phyloP scores from a whole-genome alignment of 1,140 invertebrate species.

The Heliconius himera region DNA sequence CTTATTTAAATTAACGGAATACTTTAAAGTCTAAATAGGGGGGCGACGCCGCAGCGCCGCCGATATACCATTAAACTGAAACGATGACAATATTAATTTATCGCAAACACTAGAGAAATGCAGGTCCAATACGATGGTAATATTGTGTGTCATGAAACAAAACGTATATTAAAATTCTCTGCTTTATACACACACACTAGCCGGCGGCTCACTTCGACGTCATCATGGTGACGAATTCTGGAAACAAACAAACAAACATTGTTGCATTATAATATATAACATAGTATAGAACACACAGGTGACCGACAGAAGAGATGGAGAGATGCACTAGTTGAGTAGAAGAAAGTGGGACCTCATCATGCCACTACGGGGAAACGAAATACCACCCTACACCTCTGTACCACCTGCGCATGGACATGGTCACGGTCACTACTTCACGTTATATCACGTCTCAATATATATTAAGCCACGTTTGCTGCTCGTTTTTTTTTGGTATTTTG shows the following conservation, averaged over 20 bases:
- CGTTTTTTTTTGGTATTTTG: conserved; percentile 37
- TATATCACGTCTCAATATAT: no score
- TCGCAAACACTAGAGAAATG: conserved; percentile 83
- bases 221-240: conserved; percentile 99
- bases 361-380: conserved; percentile 75
- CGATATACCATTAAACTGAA: conserved; percentile 73
- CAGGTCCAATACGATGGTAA: conserved; percentile 82
- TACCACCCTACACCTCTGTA: conserved; percentile 62
- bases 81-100: conserved; percentile 80
- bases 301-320: conserved; percentile 58
- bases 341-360: conserved; percentile 49
- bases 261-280: conserved; percentile 43
- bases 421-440: not conserved
- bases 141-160: conserved; percentile 83
- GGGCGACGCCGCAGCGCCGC: conserved; percentile 47
- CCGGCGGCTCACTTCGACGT: conserved; percentile 94
- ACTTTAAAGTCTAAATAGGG: conserved; percentile 78
- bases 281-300: conserved; percentile 37
- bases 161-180: conserved; percentile 82
- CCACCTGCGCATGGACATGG: not conserved
- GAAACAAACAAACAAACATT: conserved; percentile 82
- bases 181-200: conserved; percentile 81
- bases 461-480: conserved; percentile 53
- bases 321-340: conserved; percentile 63
- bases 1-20: conserved; percentile 80